A percentile compares a stretch with the other conserved stretches of the same genome.
These are phyloP conservation scores for Neoascia interrupta DNA, from an alignment of 2,888 invertebrate species.

Conservation along the genomic window DNA sequence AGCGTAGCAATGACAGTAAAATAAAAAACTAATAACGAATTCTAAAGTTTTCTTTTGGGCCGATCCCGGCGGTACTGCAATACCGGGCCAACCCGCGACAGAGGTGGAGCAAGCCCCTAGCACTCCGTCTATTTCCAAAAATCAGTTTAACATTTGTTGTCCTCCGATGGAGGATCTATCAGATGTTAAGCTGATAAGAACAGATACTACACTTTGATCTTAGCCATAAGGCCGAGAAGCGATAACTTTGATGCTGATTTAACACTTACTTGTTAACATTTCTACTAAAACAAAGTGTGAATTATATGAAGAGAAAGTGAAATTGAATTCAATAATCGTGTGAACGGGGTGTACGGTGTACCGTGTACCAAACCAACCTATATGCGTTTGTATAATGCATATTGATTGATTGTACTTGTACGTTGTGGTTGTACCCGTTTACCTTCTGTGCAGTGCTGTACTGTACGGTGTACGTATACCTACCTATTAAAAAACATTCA, in stretches of 20 bases:
- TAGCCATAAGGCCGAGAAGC: slow-evolving; percentile 82
- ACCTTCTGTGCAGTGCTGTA: no score
- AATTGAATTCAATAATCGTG: no score
- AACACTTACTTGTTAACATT: background rate
- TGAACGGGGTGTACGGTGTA: no score
- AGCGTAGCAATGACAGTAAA: no score
- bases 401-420: no score
- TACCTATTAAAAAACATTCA: no score
- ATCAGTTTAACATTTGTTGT: slow-evolving; percentile 82
- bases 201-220: slow-evolving; percentile 85
- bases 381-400: no score
- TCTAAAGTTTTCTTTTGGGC: no score
- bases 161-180: slow-evolving; percentile 82
- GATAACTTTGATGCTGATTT: slow-evolving; percentile 74
- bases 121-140: slow-evolving; percentile 81
- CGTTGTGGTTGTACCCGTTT: no score
- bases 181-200: slow-evolving; percentile 87
- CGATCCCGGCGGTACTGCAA: slow-evolving; percentile 85
- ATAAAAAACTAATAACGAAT: no score
- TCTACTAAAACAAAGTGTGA: background rate
- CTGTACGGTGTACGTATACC: no score
- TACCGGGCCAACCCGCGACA: slow-evolving; percentile 85
- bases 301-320: slow-evolving; percentile 11
- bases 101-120: slow-evolving; percentile 85
- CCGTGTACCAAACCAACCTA: no score